These are phyloP conservation scores for Plebejus argus DNA, from an alignment of 2,888 invertebrate species.

Conservation along the genomic window DNA sequence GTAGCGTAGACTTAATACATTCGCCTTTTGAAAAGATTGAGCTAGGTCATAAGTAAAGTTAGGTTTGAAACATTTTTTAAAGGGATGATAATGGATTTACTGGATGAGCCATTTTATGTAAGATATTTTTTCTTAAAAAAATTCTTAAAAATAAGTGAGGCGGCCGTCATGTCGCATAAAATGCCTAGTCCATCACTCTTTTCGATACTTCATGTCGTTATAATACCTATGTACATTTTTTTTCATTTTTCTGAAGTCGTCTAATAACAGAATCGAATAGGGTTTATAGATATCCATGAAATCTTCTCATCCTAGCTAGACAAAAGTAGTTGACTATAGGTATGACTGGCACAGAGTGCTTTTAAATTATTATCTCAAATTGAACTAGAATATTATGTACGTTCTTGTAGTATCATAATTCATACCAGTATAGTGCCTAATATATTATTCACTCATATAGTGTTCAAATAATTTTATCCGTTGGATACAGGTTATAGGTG, in stretches of 20 bases:
- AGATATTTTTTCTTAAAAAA: too few relatives aligned
- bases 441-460: conserved; percentile 14
- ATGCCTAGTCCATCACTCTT: not conserved
- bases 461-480: conserved; percentile 3
- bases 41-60: not conserved
- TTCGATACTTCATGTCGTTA: not conserved
- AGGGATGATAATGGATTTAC: not conserved
- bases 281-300: not conserved
- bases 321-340: not conserved
- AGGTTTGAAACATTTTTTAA: not conserved
- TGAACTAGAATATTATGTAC: not conserved
- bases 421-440: conserved; percentile 22
- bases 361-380: conserved; percentile 8
- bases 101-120: conserved; percentile 2
- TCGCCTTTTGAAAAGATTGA: conserved; percentile 23
- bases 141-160: not conserved
- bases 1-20: conserved; percentile 6
- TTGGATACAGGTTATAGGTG: not conserved
- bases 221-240: too few relatives aligned
- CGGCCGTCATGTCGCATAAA: not conserved
- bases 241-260: not conserved
- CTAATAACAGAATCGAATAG: not conserved
- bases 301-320: not conserved
- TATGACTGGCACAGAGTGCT: conserved; percentile 4
- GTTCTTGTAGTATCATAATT: conserved; percentile 1